Base-by-base conservation (phyloP, 2,888 invertebrate species). In the Agrotis ipsilon region DNA sequence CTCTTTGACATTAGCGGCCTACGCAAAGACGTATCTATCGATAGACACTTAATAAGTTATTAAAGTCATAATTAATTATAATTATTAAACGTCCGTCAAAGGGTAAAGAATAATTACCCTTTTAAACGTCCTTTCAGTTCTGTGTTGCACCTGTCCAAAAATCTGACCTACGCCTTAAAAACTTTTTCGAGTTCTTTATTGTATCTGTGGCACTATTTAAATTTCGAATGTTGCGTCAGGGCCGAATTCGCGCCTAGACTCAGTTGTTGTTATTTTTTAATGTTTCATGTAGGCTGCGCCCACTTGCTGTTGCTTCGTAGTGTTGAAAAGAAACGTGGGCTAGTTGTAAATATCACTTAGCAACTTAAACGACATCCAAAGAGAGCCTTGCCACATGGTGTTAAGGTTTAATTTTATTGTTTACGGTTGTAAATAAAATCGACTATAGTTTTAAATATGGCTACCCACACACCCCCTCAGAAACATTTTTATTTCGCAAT, bases 281-380 rank as follows among this genome's bases (percentile, higher is more conserved):
- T 85, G 83, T 82, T 82, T 71, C 80, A 91, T 89, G 94, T 94
- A 93, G 94, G 94, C 86, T 83, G 93, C 93, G 92, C 94, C 94
- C 92, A 94, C 87, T 83, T 71, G 66, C 81, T 70, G 80, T 83
- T 85, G 82, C 87, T 85, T 86, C 80, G 80, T 86, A 75, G 86
- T 85, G 86, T 87, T 87, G 88, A 90, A 92, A 94, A 93, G 90
- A 91, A 91, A 88, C 92, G 92, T 94, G 92, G 93, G 92, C 88
- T 87, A 87, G 83, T 90, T 87, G 92, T 91, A 91, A 90, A 91
- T 88, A 91, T 77, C 88, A 82, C 81, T 74, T 76, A 72, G 80
- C 77, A 75, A 76, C 59, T 72, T 65, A 74, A 70, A 76, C 80
- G 18, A 72, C 82, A 66, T 57, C 57, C 69, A 69, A 68, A 74